These are phyloP conservation scores for Macaca fascicularis DNA, from an alignment of 2,113 vertebrate genomes.

Conservation along the genomic window DNA sequence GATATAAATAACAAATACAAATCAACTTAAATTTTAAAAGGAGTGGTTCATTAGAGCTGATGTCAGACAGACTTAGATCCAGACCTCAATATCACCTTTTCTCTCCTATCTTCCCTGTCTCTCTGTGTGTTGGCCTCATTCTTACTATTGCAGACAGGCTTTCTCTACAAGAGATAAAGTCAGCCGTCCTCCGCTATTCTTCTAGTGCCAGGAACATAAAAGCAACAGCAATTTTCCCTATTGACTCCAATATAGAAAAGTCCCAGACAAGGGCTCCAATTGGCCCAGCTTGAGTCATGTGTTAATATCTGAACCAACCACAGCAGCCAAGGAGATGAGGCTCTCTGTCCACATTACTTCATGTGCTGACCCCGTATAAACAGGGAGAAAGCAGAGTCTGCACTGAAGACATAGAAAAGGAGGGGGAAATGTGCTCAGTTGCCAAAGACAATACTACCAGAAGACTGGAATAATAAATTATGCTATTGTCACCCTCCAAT, in stretches of 20 bases:
- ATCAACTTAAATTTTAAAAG: background rate
- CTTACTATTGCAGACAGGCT: background rate
- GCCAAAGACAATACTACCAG: background rate
- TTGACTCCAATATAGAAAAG: background rate
- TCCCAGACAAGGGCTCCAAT: background rate
- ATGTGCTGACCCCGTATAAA: background rate
- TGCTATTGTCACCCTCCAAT: background rate
- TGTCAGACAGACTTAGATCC: background rate
- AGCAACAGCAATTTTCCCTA: background rate
- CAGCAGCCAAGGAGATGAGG: background rate
- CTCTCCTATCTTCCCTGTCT: background rate
- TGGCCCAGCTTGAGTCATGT: background rate
- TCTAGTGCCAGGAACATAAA: background rate
- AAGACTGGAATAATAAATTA: background rate
- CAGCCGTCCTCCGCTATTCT: background rate
- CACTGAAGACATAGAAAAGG: background rate
- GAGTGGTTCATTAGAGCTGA: background rate
- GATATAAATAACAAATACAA: background rate
- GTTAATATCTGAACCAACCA: background rate
- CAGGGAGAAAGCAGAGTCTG: background rate
- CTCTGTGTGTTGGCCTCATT: background rate
- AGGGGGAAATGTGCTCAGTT: background rate
- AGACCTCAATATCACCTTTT: background rate
- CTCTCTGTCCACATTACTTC: background rate
- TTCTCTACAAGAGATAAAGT: background rate